phyloP scores from a whole-genome alignment of 2,888 invertebrate species.

The Danaus chrysippus region DNA sequence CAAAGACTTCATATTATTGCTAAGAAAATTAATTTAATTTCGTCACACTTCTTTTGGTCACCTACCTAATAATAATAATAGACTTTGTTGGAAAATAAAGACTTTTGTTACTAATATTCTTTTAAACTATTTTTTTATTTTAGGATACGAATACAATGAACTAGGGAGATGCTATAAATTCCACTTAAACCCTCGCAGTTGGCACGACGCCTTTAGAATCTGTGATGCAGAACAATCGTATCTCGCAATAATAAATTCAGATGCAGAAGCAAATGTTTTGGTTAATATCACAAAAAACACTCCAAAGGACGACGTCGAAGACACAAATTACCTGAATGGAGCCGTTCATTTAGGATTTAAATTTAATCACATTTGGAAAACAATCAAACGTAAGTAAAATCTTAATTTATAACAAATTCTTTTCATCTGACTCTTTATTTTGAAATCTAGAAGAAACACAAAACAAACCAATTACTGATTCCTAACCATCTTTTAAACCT shows the following conservation, averaged over 20 bases:
- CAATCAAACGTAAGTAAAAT: slow-evolving; percentile 45
- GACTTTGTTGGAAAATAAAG: no score
- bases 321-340: slow-evolving; percentile 37
- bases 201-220: slow-evolving; percentile 52
- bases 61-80: no score
- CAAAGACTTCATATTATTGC: no score
- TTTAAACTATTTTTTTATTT: slow-evolving; percentile 11
- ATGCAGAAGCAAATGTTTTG: slow-evolving; percentile 46
- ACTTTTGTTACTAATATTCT: no score
- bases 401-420: no score
- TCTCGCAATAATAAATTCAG: slow-evolving; percentile 52
- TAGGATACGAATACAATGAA: slow-evolving; percentile 50
- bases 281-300: slow-evolving; percentile 42
- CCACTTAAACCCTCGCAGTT: slow-evolving; percentile 50
- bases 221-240: slow-evolving; percentile 57
- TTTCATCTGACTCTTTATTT: no score
- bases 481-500: no score
- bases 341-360: slow-evolving; percentile 45
- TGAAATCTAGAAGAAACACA: no score
- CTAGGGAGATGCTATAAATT: slow-evolving; percentile 59
- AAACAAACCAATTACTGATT: no score
- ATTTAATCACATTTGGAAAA: slow-evolving; percentile 42
- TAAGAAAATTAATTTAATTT: no score
- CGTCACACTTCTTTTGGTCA: no score
- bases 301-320: slow-evolving; percentile 42